Percentiles rank a stretch among this genome's conserved stretches.
phyloP scores from a whole-genome alignment of 2,113 vertebrate species.

The Cynocephalus volans region DNA sequence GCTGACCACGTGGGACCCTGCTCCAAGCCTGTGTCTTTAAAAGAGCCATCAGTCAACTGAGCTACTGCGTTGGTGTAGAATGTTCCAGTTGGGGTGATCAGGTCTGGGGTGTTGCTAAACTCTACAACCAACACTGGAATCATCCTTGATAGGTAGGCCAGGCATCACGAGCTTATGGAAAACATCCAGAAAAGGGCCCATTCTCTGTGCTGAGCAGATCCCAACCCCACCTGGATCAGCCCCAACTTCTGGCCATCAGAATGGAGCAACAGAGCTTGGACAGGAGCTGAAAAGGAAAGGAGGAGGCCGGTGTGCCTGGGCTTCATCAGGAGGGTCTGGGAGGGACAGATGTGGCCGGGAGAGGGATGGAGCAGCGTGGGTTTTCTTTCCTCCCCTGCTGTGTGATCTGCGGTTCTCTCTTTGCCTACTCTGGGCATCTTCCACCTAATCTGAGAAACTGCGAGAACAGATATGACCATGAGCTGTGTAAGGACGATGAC shows the following conservation, averaged over 20 bases:
- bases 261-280: fast-evolving
- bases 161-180: fast-evolving
- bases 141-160: background rate
- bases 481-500: fast-evolving
- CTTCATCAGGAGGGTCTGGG: fast-evolving
- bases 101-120: background rate
- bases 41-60: background rate
- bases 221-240: background rate
- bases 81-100: fast-evolving
- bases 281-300: fast-evolving
- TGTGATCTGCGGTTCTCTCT: background rate
- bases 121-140: background rate
- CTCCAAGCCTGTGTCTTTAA: background rate
- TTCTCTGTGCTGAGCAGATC: background rate
- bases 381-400: background rate
- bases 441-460: background rate
- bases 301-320: background rate
- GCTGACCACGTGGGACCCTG: background rate
- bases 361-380: fast-evolving
- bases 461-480: fast-evolving
- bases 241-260: background rate
- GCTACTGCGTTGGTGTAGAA: background rate
- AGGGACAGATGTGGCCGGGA: fast-evolving
- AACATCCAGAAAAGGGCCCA: background rate
- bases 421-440: conserved; percentile 20